These are phyloP conservation scores for Ceratosolen solmsi DNA, from an alignment of 1,140 invertebrate species.

Conservation along the genomic window DNA sequence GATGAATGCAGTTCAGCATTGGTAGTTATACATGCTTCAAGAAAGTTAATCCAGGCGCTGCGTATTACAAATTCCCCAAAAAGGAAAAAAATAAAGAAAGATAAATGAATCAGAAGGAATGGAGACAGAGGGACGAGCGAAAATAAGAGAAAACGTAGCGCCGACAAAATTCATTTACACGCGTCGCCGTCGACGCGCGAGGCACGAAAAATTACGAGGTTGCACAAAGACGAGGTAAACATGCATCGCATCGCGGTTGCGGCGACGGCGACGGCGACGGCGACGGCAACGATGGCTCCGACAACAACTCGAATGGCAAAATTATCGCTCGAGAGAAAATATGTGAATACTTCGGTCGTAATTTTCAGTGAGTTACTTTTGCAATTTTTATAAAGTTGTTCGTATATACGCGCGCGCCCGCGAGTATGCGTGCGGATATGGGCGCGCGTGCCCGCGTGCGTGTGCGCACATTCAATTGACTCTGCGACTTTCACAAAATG, in stretches of 20 bases:
- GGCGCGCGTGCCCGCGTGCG: background rate
- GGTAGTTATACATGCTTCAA: no score
- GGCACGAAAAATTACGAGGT: constrained; percentile 31
- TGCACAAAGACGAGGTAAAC: constrained; percentile 31
- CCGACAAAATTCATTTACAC: constrained; percentile 23
- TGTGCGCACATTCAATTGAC: constrained; percentile 20
- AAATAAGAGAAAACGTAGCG: constrained; percentile 15
- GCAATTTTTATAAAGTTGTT: constrained; percentile 39
- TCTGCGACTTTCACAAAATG: constrained; percentile 48
- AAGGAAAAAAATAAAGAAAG: background rate
- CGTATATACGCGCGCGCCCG: background rate
- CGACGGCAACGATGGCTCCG: background rate
- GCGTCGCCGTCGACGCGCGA: background rate
- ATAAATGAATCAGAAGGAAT: background rate
- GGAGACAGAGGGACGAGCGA: constrained; percentile 4
- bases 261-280: background rate
- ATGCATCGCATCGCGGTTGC: background rate
- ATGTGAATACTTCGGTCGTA: constrained; percentile 15
- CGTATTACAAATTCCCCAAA: no score
- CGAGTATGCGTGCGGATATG: background rate
- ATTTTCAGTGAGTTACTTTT: constrained; percentile 45
- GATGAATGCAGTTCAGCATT: no score
- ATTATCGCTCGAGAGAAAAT: constrained; percentile 24
- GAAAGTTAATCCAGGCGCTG: no score
- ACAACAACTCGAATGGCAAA: constrained; percentile 16